Evolutionary conservation across 2,797 vertebrate species (phyloP).

Genomic region (Squalus acanthias): DNA sequence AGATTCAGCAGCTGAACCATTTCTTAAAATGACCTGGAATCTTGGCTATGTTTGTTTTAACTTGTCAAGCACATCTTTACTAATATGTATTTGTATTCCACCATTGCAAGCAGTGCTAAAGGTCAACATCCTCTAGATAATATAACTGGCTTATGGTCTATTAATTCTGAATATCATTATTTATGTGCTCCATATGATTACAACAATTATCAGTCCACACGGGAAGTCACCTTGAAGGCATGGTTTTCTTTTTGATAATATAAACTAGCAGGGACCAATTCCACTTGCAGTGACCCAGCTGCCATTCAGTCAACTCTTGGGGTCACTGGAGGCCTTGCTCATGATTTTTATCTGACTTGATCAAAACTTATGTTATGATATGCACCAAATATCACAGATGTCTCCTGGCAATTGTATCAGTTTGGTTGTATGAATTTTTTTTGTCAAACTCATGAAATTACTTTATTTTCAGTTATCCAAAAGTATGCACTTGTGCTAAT

Average conservation of each 20-base stretch:
- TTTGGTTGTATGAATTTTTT: neutral
- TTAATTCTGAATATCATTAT: neutral
- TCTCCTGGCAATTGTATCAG: neutral
- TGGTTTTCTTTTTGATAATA: neutral
- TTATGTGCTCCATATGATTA: neutral
- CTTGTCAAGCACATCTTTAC: neutral
- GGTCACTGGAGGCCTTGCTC: neutral
- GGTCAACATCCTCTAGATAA: neutral
- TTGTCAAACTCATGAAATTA: neutral
- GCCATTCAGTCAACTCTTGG: neutral
- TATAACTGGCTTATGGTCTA: neutral
- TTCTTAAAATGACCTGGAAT: neutral
- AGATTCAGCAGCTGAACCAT: neutral
- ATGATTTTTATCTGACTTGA: neutral
- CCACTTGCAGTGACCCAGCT: neutral
- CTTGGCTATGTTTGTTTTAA: neutral
- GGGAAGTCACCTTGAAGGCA: neutral
- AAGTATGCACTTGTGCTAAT: neutral
- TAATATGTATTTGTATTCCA: neutral
- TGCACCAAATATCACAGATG: neutral
- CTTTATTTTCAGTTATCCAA: neutral
- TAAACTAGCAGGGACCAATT: neutral
- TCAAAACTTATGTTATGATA: neutral
- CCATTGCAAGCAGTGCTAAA: neutral
- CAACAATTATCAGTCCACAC: neutral